Evolutionary conservation across 2,113 vertebrate species (phyloP).

Genomic region (Amblyopsis rosae): DNA sequence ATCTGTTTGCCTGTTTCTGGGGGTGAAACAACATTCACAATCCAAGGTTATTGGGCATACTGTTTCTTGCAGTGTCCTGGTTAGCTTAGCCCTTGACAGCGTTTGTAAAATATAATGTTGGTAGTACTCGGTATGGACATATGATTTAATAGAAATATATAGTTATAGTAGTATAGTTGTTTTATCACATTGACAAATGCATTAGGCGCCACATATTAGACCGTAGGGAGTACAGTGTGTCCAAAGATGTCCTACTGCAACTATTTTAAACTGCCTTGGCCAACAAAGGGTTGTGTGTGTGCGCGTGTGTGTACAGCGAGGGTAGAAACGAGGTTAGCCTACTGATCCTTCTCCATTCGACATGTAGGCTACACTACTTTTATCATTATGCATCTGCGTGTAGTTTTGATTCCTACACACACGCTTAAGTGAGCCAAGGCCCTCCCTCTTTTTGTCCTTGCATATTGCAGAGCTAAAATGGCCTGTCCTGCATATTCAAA

Average conservation of each 20-base stretch:
- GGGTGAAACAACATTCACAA: too few species aligned
- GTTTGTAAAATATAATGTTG: too few species aligned
- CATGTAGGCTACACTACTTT: slow-evolving; percentile 16
- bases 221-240: slow-evolving; percentile 27
- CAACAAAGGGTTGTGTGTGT: slow-evolving; percentile 53
- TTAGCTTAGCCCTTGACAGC: too few species aligned
- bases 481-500: neutral
- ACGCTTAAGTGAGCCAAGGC: neutral
- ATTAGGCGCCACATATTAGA: neutral
- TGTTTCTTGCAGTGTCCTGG: too few species aligned
- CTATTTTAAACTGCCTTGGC: slow-evolving; percentile 35
- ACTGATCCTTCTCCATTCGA: slow-evolving; percentile 43
- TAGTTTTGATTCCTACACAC: slow-evolving; percentile 9
- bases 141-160: too few species aligned
- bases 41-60: too few species aligned
- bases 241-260: slow-evolving; percentile 50
- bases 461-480: neutral
- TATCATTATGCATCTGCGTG: slow-evolving; percentile 22
- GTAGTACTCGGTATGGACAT: too few species aligned
- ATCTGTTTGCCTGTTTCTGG: too few species aligned
- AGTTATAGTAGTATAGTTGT: too few species aligned
- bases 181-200: neutral
- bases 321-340: slow-evolving; percentile 48
- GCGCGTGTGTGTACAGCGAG: neutral
- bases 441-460: slow-evolving; percentile 4